Conservation (phyloP, 2,113 vertebrate genomes). For the Bufo bufo region DNA sequence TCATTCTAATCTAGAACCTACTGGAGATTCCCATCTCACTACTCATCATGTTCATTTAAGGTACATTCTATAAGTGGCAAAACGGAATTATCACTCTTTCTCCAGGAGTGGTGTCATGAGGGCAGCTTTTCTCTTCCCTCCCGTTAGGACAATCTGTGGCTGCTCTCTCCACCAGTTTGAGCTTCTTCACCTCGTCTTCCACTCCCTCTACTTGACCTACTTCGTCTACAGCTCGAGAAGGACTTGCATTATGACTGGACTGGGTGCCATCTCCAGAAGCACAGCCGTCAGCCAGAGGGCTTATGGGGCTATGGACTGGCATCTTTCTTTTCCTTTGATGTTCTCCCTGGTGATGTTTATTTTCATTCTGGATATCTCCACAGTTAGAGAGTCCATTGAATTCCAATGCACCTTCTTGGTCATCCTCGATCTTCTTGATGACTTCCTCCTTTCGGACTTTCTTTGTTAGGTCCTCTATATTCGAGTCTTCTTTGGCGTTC, state of each 20-base stretch:
- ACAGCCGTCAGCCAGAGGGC: neutral
- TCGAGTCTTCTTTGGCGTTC: neutral
- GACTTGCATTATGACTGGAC: neutral
- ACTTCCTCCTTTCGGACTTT: neutral
- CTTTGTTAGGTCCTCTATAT: neutral
- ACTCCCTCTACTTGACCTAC: neutral
- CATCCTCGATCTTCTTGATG: neutral
- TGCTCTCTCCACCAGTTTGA: neutral
- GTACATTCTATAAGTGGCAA: neutral
- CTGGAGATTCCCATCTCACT: neutral
- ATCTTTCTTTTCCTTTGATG: neutral
- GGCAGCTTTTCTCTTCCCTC: neutral
- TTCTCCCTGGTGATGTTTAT: neutral
- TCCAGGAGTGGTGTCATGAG: neutral
- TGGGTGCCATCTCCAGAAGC: neutral
- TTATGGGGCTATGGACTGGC: neutral
- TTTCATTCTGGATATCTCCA: neutral
- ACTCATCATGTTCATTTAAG: neutral
- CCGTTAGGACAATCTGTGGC: neutral
- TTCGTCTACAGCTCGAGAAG: neutral
- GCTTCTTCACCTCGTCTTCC: slow-evolving; percentile 28
- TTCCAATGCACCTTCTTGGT: neutral
- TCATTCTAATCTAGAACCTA: neutral
- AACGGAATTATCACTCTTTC: neutral
- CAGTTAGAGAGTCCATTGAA: neutral